These are phyloP conservation scores for Sabatieria punctata DNA, from an alignment of 2,888 invertebrate species.

Conservation along the genomic window DNA sequence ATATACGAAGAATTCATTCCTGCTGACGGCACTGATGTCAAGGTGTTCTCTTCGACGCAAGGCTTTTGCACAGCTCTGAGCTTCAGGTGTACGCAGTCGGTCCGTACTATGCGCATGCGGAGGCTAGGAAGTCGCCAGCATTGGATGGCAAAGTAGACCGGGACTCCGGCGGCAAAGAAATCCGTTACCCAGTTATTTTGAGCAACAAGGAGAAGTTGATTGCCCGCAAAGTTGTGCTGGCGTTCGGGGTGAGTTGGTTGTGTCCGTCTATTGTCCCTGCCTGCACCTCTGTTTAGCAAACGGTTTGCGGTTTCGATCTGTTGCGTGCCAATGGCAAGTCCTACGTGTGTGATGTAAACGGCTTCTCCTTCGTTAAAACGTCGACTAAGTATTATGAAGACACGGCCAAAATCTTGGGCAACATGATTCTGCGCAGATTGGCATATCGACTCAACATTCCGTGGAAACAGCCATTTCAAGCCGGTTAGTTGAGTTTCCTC, in stretches of 20 bases:
- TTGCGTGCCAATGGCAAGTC: conserved; percentile 91
- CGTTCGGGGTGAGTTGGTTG: conserved; percentile 35
- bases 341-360: conserved; percentile 98
- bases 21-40: conserved; percentile 74
- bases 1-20: conserved; percentile 99
- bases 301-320: conserved; percentile 96
- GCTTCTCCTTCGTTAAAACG: conserved; percentile 98
- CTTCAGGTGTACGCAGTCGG: conserved; percentile 89
- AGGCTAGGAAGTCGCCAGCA: conserved; percentile 94
- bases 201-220: conserved; percentile 93
- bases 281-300: conserved; percentile 54
- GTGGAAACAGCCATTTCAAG: conserved; percentile 86
- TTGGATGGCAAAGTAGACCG: conserved; percentile 94
- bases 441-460: conserved; percentile 91
- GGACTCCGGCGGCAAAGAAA: conserved; percentile 87
- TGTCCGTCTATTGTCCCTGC: background rate
- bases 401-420: conserved; percentile 91
- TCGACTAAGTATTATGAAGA: conserved; percentile 99
- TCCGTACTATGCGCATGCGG: conserved; percentile 97
- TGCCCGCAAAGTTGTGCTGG: conserved; percentile 76
- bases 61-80: background rate
- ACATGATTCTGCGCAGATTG: conserved; percentile 84
- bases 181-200: conserved; percentile 91
- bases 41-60: conserved; percentile 36
- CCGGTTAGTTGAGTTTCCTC: no score